phyloP scores from a whole-genome alignment of 2,888 invertebrate genomes.

The Rhamnusium bicolor region DNA sequence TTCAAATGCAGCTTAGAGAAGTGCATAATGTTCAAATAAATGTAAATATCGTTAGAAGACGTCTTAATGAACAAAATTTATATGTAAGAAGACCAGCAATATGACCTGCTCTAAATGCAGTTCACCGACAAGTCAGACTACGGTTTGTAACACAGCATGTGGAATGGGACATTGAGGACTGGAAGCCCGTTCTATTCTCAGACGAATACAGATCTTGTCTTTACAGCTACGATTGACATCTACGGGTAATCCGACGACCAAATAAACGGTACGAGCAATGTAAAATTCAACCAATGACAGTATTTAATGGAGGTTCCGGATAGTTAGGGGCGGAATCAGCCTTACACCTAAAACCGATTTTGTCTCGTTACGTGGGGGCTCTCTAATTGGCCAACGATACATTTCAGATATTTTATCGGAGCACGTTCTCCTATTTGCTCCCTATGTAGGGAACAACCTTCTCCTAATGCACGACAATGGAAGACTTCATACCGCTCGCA shows the following conservation, averaged over 20 bases:
- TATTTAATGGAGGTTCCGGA: background rate
- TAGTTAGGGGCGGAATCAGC: too few relatives aligned
- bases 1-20: background rate
- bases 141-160: background rate
- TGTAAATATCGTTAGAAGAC: background rate
- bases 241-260: background rate
- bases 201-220: background rate
- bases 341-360: too few relatives aligned
- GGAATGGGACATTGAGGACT: background rate
- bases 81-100: background rate
- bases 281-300: background rate
- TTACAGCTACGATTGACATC: background rate
- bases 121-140: background rate
- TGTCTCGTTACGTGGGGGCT: too few relatives aligned
- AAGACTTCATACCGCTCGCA: background rate
- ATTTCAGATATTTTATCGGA: background rate
- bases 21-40: background rate
- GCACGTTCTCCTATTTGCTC: background rate
- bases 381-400: too few relatives aligned
- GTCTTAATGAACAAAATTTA: background rate
- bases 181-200: background rate
- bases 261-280: background rate
- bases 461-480: background rate
- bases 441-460: background rate
- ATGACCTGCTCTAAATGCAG: background rate